These are phyloP conservation scores for Drosophila kepulauana DNA, from an alignment of 1,140 invertebrate genomes.

Conservation along the genomic window DNA sequence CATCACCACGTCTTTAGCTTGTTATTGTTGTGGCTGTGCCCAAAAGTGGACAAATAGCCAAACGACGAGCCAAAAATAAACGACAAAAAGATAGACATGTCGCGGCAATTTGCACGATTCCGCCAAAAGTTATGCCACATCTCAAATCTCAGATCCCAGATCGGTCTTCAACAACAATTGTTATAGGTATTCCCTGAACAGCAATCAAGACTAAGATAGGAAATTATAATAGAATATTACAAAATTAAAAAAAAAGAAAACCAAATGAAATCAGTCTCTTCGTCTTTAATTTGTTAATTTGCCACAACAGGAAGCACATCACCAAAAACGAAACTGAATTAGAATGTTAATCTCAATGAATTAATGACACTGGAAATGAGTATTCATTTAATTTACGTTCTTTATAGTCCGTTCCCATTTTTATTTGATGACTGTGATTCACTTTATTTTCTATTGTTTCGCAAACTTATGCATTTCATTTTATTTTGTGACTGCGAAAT, in stretches of 20 bases:
- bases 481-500: background rate
- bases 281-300: constrained; percentile 38
- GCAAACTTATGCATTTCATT: background rate
- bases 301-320: constrained; percentile 59
- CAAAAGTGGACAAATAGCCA: constrained; percentile 77
- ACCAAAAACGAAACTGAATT: constrained; percentile 35
- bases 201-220: too few relatives aligned
- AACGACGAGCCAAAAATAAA: constrained; percentile 2
- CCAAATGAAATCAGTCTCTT: too few relatives aligned
- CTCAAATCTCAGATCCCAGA: background rate
- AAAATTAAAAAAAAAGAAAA: too few relatives aligned
- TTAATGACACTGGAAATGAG: constrained; percentile 9
- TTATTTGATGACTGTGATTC: constrained; percentile 4
- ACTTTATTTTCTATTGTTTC: constrained; percentile 4
- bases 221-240: too few relatives aligned
- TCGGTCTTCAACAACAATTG: background rate
- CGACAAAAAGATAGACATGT: constrained; percentile 58
- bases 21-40: constrained; percentile 32
- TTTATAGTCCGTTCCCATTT: constrained; percentile 14
- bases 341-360: background rate
- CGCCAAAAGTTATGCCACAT: constrained; percentile 1
- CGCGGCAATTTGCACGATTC: constrained; percentile 77
- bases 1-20: background rate
- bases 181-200: constrained; percentile 9
- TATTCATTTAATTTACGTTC: background rate